Evolutionary conservation across 2,888 invertebrate species (phyloP), one percentile per base, ranked within the genome.

Genomic region (Rhagium mordax): DNA sequence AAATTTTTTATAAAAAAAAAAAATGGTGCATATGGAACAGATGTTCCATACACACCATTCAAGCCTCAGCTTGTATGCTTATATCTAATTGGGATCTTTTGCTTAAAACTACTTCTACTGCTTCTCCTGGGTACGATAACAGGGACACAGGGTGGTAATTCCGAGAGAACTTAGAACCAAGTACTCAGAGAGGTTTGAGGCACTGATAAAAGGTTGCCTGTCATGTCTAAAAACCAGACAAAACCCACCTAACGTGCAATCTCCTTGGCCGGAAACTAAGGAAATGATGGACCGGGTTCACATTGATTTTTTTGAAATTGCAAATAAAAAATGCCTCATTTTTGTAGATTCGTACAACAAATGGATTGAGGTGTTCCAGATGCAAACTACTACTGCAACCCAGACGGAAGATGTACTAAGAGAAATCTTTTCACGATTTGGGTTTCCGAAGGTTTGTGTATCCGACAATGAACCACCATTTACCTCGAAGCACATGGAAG

Each of bases 401-500:
- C 55, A 72, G 55, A 47, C 53, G 0, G 62, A 62, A 20, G 51
- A 41, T 41, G 21, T 29, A 29, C 33, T 72, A 10, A 10, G 48
- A 10, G 47, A 68, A 51, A 29, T 61, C 15, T 74, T 70, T 61
- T 70, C 74, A 57, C 16, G 70, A 10, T 64, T 64, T 16, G 74
- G 64, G 3, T 57, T 74, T 47, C 60, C 74, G 8, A 53, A 64
- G n/a, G 21, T 16, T 6, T 48, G 61, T 20, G 61, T 72, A 10
- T 69, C 48, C 6, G 71, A 74, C 48, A 69, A 69, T 62, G 74
- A 60, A n/a, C 74, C 72, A 16, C 71, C 68, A 13, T 62, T 74
- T 49, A 33, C 29, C 21, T 29, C 71, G n/a, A 64, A 59, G 41
- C 15, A 47, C 15, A 7, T 68, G 27, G n/a, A 61, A 21, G n/a